Evolutionary conservation across 2,113 vertebrate genomes (phyloP), one percentile per base, ranked within the genome.

Genomic region (Girardinichthys multiradiatus): DNA sequence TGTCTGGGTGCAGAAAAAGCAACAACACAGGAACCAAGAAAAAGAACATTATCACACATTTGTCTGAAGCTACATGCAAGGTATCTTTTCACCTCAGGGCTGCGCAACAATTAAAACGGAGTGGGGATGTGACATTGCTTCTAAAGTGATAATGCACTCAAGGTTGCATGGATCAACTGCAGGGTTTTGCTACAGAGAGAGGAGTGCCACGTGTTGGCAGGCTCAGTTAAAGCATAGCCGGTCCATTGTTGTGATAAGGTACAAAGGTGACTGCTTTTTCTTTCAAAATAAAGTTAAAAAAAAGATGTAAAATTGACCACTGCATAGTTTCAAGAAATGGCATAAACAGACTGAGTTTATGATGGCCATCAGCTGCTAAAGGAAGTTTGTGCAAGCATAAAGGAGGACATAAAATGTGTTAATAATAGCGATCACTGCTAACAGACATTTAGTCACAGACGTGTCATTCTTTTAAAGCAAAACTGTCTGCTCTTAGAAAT

Each of bases 11-110:
- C 74, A 84, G 64, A 58, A 62, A 19, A 64, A 67, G 70, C 26
- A n/a, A n/a, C 17, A 70, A 74, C 63, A 77, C 80, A 80, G 80
- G 76, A 87, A 90, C 76, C 62, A 62, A 70, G 12, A 62, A 68
- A 74, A 58, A 59, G 64, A 58, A 24, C 7, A 27, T 37, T 9
- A 70, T 76, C 72, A 61, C 69, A 61, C 35, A 27, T 65, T 13
- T 66, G 27, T 51, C 48, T 24, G 21, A 51, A 24, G 24, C 21
- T 51, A 19, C 24, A 8, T 51, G 6, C 1, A 24, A 51, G 8
- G 24, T 15, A 51, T 51, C 2, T 51, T 11, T 39, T 39, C 37
- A 2, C 9, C 13, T 39, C 13, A 39, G 37, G 37, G 37, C 37
- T 39, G 2, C 10, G 21, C 21, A 51, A 51, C 48, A 51, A n/a